Evolutionary conservation across 2,113 vertebrate genomes (phyloP), one percentile per base, ranked within the genome.

Genomic region (Cochlearius cochlearius): DNA sequence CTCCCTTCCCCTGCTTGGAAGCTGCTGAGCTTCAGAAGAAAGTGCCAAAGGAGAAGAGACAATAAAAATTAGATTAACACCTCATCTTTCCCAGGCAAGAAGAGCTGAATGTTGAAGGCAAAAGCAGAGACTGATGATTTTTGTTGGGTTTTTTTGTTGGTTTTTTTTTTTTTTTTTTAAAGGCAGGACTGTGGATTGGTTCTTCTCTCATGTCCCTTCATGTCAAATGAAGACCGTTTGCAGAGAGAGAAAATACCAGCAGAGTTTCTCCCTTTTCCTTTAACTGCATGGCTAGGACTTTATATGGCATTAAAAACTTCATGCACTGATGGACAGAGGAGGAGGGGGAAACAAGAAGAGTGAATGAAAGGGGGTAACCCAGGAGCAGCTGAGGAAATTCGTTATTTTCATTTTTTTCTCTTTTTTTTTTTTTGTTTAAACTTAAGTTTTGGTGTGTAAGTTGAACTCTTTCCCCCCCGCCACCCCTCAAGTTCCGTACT

Each of bases 291-390:
- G 97, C 96, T 97, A 97, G 97, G 96, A 96, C 97, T 98, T 96
- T 95, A 97, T 85, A 97, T 96, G 98, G 96, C 97, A 97, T 97
- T 97, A 97, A 98, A 98, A 95, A 98, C 34, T 94, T 98, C 98
- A 99, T 99, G 99, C 99, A 99, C 98, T 98, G 97, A 98, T 94
- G 95, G 96, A 98, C 95, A 98, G 96, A 96, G 94, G 79, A 95
- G 88, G 93, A 94, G 32, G 67, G 89, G 88, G 81, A 96, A 95
- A 96, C 81, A 97, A 91, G 94, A 96, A 92, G 90, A 96, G 72
- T 50, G 90, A 96, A 96, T 96, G 92, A 95, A 92, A 97, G 94
- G 91, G 96, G 97, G 92, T 95, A 97, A 94, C 98, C 97, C 91
- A 97, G 98, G 98, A 98, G 98, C 98, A 98, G 98, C 96, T 95